Evolutionary conservation across 2,888 invertebrate genomes (phyloP).

Genomic region (Drosophila mimica): DNA sequence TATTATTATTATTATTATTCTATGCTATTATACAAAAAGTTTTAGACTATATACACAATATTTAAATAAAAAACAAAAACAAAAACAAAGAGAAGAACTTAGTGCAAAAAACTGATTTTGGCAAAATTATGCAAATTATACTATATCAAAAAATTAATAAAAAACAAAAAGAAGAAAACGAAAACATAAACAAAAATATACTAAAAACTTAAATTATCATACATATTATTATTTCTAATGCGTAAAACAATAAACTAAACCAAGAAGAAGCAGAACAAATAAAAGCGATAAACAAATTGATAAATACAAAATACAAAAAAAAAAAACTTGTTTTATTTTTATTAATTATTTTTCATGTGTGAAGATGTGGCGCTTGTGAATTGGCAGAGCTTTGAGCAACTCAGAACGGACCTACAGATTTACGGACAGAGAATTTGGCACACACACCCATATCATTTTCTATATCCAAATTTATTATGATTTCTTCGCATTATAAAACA

Average conservation of each 20-base stretch:
- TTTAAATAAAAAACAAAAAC: slow-evolving; percentile 44
- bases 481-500: slow-evolving; percentile 30
- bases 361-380: slow-evolving; percentile 53
- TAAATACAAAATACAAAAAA: slow-evolving; percentile 64
- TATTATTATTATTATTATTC: slow-evolving; percentile 72
- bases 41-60: slow-evolving; percentile 76
- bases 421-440: slow-evolving; percentile 67
- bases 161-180: slow-evolving; percentile 30
- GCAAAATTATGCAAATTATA: slow-evolving; percentile 81
- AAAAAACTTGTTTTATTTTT: slow-evolving; percentile 74
- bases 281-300: slow-evolving; percentile 70
- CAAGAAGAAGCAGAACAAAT: slow-evolving; percentile 64
- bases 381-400: slow-evolving; percentile 67
- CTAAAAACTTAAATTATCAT: slow-evolving; percentile 60
- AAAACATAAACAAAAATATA: slow-evolving; percentile 47
- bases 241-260: slow-evolving; percentile 62
- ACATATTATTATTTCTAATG: slow-evolving; percentile 72
- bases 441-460: slow-evolving; percentile 40
- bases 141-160: slow-evolving; percentile 47
- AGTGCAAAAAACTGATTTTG: slow-evolving; percentile 82
- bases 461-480: slow-evolving; percentile 25
- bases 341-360: slow-evolving; percentile 52
- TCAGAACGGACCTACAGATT: slow-evolving; percentile 41
- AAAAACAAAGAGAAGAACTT: slow-evolving; percentile 47
- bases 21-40: slow-evolving; percentile 77